A percentile compares a stretch with the other conserved stretches of the same genome.
These are phyloP conservation scores for Poecilia wingei DNA, from an alignment of 2,797 vertebrate genomes.

Conservation along the genomic window DNA sequence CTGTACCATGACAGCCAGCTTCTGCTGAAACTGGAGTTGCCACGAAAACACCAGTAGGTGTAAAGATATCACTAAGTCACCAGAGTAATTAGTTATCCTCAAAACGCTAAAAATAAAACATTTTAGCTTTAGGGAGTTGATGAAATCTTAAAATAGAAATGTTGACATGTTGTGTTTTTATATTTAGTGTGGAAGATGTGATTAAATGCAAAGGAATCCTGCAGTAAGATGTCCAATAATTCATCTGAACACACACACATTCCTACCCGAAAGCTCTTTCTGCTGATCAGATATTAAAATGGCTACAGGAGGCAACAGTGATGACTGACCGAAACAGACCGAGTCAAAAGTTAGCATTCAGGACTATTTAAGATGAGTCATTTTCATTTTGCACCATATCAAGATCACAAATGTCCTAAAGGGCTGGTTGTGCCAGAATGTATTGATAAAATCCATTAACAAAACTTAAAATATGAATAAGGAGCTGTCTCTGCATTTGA, in stretches of 20 bases:
- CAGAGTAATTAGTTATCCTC: constrained; percentile 6
- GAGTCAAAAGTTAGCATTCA: constrained; percentile 30
- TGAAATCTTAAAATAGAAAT: constrained; percentile 9
- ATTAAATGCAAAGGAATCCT: constrained; percentile 33
- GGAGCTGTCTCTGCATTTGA: too few relatives aligned
- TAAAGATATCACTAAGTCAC: constrained; percentile 17
- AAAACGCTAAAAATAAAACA: constrained; percentile 17
- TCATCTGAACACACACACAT: constrained; percentile 13
- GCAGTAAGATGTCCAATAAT: constrained; percentile 23
- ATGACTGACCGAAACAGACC: constrained; percentile 33
- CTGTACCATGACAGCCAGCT: constrained; percentile 18
- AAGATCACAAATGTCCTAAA: too few relatives aligned
- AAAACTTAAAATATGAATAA: too few relatives aligned
- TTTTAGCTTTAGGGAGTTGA: constrained; percentile 9
- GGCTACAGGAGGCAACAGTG: constrained; percentile 14
- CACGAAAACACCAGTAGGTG: constrained; percentile 20
- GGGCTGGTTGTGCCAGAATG: too few relatives aligned
- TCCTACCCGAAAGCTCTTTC: not conserved
- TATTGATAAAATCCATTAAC: too few relatives aligned
- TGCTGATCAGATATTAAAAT: constrained; percentile 12
- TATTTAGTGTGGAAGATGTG: constrained; percentile 21
- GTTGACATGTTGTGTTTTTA: constrained; percentile 12
- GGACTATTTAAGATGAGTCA: not conserved
- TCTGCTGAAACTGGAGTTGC: constrained; percentile 18
- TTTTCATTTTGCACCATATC: too few relatives aligned